phyloP scores from a whole-genome alignment of 2,888 invertebrate genomes.

The Scelioninae gen. 1 region DNA sequence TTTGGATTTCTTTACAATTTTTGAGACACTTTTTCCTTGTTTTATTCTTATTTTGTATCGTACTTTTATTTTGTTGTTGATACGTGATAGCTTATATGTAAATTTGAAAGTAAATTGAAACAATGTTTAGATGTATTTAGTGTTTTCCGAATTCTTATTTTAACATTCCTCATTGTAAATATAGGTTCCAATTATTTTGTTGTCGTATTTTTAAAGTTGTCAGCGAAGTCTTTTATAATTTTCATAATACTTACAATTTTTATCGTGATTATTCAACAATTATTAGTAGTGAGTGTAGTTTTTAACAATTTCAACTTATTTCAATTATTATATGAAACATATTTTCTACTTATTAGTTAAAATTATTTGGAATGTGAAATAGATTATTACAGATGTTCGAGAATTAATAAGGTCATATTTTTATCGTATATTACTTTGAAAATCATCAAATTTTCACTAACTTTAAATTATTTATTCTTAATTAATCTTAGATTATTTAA shows the following conservation, averaged over 20 bases:
- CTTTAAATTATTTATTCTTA: no score
- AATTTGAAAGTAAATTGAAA: constrained; percentile 6
- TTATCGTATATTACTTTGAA: no score
- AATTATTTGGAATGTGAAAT: no score
- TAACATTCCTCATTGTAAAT: constrained; percentile 5
- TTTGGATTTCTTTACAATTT: background rate
- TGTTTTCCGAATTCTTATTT: constrained; percentile 14
- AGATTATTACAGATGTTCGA: no score
- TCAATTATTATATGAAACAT: no score
- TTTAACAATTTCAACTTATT: background rate
- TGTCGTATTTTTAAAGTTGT: background rate
- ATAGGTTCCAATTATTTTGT: background rate
- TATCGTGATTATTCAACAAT: constrained; percentile 10
- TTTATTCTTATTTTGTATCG: background rate
- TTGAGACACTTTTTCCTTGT: background rate
- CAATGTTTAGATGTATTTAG: constrained; percentile 21
- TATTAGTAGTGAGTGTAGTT: constrained; percentile 24
- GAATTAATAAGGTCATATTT: no score
- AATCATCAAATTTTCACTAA: no score
- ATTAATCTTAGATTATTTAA: no score
- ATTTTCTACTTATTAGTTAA: no score
- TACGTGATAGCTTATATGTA: constrained; percentile 11
- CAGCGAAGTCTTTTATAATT: background rate
- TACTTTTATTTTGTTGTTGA: background rate
- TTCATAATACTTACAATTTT: background rate